Evolutionary conservation across 2,113 vertebrate species (phyloP).

Genomic region (Coregonus clupeaformis): DNA sequence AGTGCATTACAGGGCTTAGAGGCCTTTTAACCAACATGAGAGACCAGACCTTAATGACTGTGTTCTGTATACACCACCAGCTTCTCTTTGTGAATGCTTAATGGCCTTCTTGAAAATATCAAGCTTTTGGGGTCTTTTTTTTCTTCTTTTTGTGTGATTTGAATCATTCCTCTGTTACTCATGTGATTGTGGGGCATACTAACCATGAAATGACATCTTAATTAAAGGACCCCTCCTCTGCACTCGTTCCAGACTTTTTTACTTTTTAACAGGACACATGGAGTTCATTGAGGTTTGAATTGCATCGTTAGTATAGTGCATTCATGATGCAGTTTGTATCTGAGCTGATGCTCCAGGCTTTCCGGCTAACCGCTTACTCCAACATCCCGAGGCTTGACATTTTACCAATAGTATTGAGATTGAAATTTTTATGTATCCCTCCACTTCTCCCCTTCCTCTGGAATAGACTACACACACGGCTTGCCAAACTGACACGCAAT

Average conservation of each 20-base stretch:
- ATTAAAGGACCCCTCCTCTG: not conserved
- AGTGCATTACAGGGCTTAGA: conserved; percentile 64
- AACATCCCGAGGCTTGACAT: too few relatives aligned
- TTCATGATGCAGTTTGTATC: not conserved
- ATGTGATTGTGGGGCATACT: not conserved
- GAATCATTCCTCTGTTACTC: not conserved
- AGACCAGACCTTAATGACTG: conserved; percentile 45
- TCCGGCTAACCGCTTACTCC: not conserved
- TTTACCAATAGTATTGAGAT: not conserved
- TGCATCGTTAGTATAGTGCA: not conserved
- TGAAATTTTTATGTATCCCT: not conserved
- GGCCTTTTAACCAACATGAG: conserved; percentile 63
- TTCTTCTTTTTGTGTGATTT: not conserved
- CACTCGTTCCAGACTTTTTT: conserved; percentile 10
- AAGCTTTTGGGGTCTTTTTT: not conserved
- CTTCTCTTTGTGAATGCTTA: conserved; percentile 5
- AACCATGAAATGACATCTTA: conserved; percentile 14
- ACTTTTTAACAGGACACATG: conserved; percentile 21
- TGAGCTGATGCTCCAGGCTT: not conserved
- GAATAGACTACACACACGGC: not conserved
- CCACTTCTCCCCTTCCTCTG: not conserved
- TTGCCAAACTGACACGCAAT: not conserved
- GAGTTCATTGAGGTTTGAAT: not conserved
- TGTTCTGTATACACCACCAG: conserved; percentile 16
- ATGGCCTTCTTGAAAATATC: conserved; percentile 8